Base-by-base conservation (phyloP, 92 coral and sea anemone genomes). In the Parazoanthus atlanticus region DNA sequence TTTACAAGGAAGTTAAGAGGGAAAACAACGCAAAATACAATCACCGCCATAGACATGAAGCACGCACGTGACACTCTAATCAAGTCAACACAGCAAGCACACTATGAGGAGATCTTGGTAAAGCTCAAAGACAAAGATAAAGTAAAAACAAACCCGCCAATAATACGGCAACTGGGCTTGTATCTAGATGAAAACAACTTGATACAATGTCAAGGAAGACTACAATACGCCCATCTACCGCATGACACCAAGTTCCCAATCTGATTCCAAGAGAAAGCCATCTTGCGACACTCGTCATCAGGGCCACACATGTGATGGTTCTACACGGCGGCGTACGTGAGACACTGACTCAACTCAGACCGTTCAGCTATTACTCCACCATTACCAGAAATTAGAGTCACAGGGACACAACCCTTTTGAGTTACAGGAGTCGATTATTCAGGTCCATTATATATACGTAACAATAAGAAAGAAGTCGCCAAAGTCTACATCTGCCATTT, bases 401-500 rank as follows among this genome's bases (percentile, higher is more conserved):
- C 74, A 69, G 74, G 32, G 28, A 89, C 94, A 7, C 92, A 86
- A 5, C 32, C 86, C 74, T 92, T 89, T 66, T 81, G 76, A 41
- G 66, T 71, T 69, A 92, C 90, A 6, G 90, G 94, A 10, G 34
- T 86, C 32, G 91, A 89, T 81, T 92, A 85, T 52, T 91, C 94
- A 5, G 94, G 91, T 25, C 91, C 94, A 32, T 28, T 82, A 25
- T 89, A 85, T 36, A 81, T 89, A 23, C 86, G 87, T 71, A 75
- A 84, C 83, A 36, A 66, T n/a, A 76, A 46, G 28, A 78, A 61
- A 6, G 25, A 84, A 78, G 74, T 89, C 4, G 23, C 56, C 65
- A 91, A 91, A 40, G 70, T 73, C 8, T 84, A 89, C 40, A 80
- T 91, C 33, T 88, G 89, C 66, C 87, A 85, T 19, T 91, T 88